Percentiles rank a stretch among this genome's conserved stretches.
phyloP scores from a whole-genome alignment of 2,113 vertebrate genomes.

The Tympanuchus pallidicinctus region DNA sequence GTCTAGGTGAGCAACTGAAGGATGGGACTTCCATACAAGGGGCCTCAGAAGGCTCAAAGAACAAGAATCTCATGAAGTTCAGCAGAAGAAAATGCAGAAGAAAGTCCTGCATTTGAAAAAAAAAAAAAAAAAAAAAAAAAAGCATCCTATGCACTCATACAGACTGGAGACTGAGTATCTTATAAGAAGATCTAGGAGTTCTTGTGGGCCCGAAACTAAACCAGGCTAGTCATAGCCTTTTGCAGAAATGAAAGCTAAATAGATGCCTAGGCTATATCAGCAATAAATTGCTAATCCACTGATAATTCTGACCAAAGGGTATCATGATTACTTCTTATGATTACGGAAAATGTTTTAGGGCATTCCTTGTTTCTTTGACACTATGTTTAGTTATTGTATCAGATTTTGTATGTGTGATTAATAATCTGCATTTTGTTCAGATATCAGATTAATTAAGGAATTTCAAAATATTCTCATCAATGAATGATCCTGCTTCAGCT shows the following conservation, averaged over 20 bases:
- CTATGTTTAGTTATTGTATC: conserved; percentile 13
- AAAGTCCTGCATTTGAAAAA: not conserved
- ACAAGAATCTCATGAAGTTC: not conserved
- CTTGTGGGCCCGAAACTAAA: not conserved
- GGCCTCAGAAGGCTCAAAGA: not conserved
- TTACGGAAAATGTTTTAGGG: not conserved
- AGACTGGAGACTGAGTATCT: not conserved
- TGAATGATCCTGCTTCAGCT: conserved; percentile 13
- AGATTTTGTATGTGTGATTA: not conserved
- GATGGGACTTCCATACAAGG: not conserved
- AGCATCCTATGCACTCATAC: not conserved
- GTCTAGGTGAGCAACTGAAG: not conserved
- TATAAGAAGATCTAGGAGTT: not conserved
- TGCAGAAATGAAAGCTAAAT: not conserved
- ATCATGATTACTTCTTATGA: not conserved
- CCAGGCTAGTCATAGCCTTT: too few species aligned
- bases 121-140: not conserved
- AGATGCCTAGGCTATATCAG: not conserved
- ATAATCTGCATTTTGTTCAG: conserved; percentile 37
- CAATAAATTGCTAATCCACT: not conserved
- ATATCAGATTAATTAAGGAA: conserved; percentile 52
- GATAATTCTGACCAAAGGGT: not conserved
- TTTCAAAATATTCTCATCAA: conserved; percentile 30
- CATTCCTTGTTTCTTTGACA: not conserved
- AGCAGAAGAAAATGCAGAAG: not conserved